phyloP scores from a whole-genome alignment of 1,140 invertebrate genomes.

The Drosophila nigrodunni region DNA sequence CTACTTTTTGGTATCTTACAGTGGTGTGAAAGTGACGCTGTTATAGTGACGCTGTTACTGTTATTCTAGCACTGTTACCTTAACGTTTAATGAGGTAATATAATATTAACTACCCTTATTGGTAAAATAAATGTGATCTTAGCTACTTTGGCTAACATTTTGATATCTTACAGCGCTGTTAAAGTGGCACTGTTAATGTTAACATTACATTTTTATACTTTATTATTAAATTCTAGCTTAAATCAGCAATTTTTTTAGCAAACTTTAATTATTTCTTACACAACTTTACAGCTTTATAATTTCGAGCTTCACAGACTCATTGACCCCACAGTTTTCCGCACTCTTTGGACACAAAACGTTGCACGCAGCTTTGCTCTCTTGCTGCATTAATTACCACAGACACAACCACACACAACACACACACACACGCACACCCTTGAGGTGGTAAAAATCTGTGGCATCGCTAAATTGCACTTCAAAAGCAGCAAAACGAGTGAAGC shows the following conservation, averaged over 20 bases:
- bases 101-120: too few species aligned
- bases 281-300: constrained; percentile 12
- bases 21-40: too few species aligned
- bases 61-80: too few species aligned
- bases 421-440: constrained; percentile 4
- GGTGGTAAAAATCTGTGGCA: constrained; percentile 68
- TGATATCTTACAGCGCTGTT: neutral
- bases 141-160: too few species aligned
- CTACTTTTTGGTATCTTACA: too few species aligned
- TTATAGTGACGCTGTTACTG: too few species aligned
- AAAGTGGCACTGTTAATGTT: neutral
- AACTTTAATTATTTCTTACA: constrained; percentile 8
- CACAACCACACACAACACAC: constrained; percentile 18
- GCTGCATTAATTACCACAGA: constrained; percentile 76
- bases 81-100: too few species aligned
- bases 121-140: too few species aligned
- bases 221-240: neutral
- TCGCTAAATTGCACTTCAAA: constrained; percentile 77
- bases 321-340: constrained; percentile 4
- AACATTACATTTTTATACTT: too few species aligned
- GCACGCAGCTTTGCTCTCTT: constrained; percentile 36
- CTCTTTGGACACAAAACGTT: constrained; percentile 18
- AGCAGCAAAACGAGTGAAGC: constrained; percentile 57
- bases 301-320: constrained; percentile 5
- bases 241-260: neutral